Percentiles rank a stretch among this genome's conserved stretches.
These are phyloP conservation scores for Agrotis ipsilon DNA, from an alignment of 2,888 invertebrate genomes.

Conservation along the genomic window DNA sequence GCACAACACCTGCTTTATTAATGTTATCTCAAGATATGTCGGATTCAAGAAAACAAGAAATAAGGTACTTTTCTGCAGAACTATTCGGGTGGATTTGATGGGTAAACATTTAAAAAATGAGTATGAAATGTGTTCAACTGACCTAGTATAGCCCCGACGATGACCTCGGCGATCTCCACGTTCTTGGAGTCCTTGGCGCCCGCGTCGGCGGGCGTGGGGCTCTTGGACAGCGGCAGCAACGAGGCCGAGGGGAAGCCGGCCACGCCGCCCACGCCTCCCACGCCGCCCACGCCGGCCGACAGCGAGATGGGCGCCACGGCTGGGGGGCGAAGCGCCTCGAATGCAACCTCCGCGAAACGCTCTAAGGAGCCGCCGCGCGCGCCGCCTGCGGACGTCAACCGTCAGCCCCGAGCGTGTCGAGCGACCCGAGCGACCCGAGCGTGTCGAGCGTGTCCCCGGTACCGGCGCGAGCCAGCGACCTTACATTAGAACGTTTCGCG, in stretches of 20 bases:
- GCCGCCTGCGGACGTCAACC: constrained; percentile 80
- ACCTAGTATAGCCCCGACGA: constrained; percentile 99
- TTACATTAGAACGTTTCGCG: constrained; percentile 88
- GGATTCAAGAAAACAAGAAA: neutral
- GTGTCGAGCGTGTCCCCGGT: constrained; percentile 7
- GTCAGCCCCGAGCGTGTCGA: constrained; percentile 39
- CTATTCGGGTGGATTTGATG: too few species aligned
- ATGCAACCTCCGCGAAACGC: constrained; percentile 95
- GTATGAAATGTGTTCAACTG: constrained; percentile 70
- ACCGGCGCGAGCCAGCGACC: constrained; percentile 41
- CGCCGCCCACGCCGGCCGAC: constrained; percentile 92
- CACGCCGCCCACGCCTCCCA: constrained; percentile 87
- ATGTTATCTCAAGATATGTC: neutral
- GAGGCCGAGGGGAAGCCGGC: constrained; percentile 93
- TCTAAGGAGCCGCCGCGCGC: constrained; percentile 87
- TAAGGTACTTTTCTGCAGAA: neutral
- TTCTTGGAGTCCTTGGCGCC: constrained; percentile 96
- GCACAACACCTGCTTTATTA: neutral
- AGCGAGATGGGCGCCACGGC: constrained; percentile 96
- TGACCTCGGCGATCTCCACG: constrained; percentile 98
- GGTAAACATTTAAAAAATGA: neutral
- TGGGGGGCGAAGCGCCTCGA: constrained; percentile 93
- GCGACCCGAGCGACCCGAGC: constrained; percentile 45
- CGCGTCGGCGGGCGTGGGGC: constrained; percentile 94
- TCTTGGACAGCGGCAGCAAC: constrained; percentile 95